A percentile compares a stretch with the other conserved stretches of the same genome.
Conservation (phyloP, 2,113 vertebrate species). For the Donacobius atricapilla region DNA sequence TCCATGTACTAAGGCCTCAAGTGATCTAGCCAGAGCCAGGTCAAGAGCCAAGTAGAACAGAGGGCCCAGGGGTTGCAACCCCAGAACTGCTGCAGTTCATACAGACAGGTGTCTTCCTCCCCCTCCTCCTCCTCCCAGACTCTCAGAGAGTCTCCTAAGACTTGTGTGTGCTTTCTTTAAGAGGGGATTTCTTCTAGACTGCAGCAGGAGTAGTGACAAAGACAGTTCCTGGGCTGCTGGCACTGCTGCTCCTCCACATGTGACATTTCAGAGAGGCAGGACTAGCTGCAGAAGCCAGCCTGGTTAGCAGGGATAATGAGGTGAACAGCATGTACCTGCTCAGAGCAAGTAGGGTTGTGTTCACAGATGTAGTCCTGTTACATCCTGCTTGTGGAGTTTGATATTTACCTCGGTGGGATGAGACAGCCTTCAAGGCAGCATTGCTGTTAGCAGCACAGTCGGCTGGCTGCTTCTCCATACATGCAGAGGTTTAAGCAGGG, state of each 20-base stretch:
- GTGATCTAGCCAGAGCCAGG: neutral
- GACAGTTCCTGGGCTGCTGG: neutral
- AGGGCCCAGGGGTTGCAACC: neutral
- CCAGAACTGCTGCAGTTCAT: neutral
- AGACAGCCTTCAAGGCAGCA: neutral
- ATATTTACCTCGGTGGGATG: neutral
- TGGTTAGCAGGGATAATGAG: neutral
- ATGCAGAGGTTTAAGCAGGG: neutral
- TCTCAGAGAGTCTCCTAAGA: neutral
- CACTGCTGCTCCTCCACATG: neutral
- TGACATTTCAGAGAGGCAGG: neutral
- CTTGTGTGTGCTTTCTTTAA: neutral
- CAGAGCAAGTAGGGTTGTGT: neutral
- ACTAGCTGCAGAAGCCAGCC: neutral
- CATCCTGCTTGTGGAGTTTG: neutral
- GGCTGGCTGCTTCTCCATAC: neutral
- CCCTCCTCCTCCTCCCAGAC: neutral
- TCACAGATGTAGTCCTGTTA: neutral
- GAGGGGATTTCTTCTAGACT: neutral
- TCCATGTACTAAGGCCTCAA: neutral
- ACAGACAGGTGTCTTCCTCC: neutral
- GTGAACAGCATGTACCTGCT: neutral
- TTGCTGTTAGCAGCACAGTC: neutral
- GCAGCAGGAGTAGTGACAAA: neutral
- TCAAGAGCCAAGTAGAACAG: neutral